These are phyloP conservation scores for Aphelenchoides bicaudatus DNA, from an alignment of 2,888 invertebrate species.

Conservation along the genomic window DNA sequence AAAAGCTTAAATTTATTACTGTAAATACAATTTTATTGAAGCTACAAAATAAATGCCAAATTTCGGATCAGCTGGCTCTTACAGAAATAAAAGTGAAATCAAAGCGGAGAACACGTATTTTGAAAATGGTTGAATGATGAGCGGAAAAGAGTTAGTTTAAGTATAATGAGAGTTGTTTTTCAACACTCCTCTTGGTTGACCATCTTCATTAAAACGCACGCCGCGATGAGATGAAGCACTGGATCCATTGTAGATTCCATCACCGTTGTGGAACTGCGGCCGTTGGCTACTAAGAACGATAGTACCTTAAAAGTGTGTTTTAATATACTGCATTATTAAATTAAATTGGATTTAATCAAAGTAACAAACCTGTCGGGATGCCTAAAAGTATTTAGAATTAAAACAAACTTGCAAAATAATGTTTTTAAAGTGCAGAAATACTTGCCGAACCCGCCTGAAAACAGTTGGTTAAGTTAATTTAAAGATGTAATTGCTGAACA, in stretches of 20 bases:
- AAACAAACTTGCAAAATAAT: slow-evolving; percentile 32
- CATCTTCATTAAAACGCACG: slow-evolving; percentile 59
- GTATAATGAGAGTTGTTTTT: slow-evolving; percentile 41
- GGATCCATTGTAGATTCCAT: slow-evolving; percentile 48
- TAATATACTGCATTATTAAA: too few species aligned
- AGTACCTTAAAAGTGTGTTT: too few species aligned
- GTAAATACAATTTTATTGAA: too few species aligned
- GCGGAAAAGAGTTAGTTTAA: neutral
- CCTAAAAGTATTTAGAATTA: neutral
- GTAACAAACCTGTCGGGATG: neutral
- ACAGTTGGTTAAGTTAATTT: neutral
- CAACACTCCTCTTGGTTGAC: slow-evolving; percentile 55
- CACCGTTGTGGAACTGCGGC: slow-evolving; percentile 51
- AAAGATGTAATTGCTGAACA: neutral
- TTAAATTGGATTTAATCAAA: neutral
- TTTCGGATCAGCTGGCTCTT: too few species aligned
- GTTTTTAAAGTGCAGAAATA: too few species aligned
- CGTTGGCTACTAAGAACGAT: slow-evolving; percentile 59
- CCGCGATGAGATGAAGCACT: slow-evolving; percentile 40
- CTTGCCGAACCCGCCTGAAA: slow-evolving; percentile 57
- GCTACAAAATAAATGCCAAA: too few species aligned
- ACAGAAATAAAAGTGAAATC: too few species aligned
- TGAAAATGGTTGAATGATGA: neutral
- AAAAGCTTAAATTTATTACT: too few species aligned
- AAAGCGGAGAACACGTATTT: slow-evolving; percentile 1